A percentile compares a stretch with the other conserved stretches of the same genome.
Conservation (phyloP, 1,140 invertebrate species). For the Zophobas morio region DNA sequence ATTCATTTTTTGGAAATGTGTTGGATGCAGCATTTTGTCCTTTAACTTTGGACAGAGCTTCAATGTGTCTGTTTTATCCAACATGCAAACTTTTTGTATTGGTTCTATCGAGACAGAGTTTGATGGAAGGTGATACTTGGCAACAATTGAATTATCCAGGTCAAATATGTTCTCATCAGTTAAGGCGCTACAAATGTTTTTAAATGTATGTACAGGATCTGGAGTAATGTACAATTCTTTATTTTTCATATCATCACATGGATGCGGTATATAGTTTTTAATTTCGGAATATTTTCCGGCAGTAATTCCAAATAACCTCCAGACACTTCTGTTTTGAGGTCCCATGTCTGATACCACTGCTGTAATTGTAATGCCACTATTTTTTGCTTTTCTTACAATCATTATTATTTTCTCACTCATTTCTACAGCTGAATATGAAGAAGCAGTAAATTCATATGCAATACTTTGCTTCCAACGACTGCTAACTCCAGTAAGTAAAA, state of each 20-base stretch:
- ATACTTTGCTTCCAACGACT: slow-evolving; percentile 46
- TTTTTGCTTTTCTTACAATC: neutral
- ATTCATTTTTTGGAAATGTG: slow-evolving; percentile 40
- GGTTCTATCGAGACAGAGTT: slow-evolving; percentile 7
- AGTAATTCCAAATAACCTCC: slow-evolving; percentile 22
- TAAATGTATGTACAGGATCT: slow-evolving; percentile 31
- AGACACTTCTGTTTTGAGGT: slow-evolving; percentile 13
- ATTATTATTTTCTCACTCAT: slow-evolving; percentile 2
- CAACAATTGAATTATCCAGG: slow-evolving; percentile 9
- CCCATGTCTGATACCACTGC: slow-evolving; percentile 27
- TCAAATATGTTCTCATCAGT: slow-evolving; percentile 10
- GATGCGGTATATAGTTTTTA: slow-evolving; percentile 24
- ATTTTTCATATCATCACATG: slow-evolving; percentile 1
- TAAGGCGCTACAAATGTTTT: slow-evolving; percentile 25
- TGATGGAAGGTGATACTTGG: neutral
- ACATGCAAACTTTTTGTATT: slow-evolving; percentile 11
- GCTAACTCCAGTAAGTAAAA: slow-evolving; percentile 32
- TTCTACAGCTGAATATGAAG: slow-evolving; percentile 16
- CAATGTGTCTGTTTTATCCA: neutral
- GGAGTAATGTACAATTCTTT: slow-evolving; percentile 12
- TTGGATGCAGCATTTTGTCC: slow-evolving; percentile 6
- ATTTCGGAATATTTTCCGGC: neutral
- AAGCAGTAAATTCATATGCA: slow-evolving; percentile 43
- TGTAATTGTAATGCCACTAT: neutral
- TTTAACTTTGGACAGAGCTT: slow-evolving; percentile 30